These are phyloP conservation scores for Leucophenga varia DNA, from an alignment of 1,140 invertebrate species.

Conservation along the genomic window DNA sequence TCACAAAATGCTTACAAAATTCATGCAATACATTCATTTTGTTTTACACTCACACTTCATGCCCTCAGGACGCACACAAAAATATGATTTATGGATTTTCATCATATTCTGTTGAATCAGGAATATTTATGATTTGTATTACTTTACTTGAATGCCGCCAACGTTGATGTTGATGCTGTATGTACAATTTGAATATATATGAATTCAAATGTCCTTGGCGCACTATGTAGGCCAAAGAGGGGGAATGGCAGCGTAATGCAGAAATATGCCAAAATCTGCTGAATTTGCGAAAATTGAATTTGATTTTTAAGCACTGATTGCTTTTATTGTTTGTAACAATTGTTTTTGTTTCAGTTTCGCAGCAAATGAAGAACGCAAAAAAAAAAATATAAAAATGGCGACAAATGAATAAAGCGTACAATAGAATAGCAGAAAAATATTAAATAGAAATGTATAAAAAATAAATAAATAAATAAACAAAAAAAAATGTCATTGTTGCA, in stretches of 20 bases:
- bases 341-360: too few relatives aligned
- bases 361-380: too few relatives aligned
- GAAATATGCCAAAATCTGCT: constrained; percentile 43
- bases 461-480: constrained; percentile 12
- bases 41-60: not conserved
- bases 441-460: too few relatives aligned
- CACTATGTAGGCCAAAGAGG: too few relatives aligned
- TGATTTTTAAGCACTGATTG: constrained; percentile 52
- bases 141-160: too few relatives aligned
- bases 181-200: too few relatives aligned
- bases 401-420: too few relatives aligned
- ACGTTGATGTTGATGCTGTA: too few relatives aligned
- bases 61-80: constrained; percentile 20
- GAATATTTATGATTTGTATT: constrained; percentile 46
- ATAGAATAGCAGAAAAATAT: too few relatives aligned
- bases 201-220: constrained; percentile 15
- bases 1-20: constrained; percentile 40
- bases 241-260: too few relatives aligned
- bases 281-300: constrained; percentile 52
- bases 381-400: too few relatives aligned
- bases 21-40: constrained; percentile 11
- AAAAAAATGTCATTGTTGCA: too few relatives aligned
- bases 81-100: constrained; percentile 55
- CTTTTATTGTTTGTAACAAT: constrained; percentile 37
- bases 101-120: constrained; percentile 55